phyloP scores from a whole-genome alignment of 2,113 vertebrate genomes.

The Budorcas taxicolor region DNA sequence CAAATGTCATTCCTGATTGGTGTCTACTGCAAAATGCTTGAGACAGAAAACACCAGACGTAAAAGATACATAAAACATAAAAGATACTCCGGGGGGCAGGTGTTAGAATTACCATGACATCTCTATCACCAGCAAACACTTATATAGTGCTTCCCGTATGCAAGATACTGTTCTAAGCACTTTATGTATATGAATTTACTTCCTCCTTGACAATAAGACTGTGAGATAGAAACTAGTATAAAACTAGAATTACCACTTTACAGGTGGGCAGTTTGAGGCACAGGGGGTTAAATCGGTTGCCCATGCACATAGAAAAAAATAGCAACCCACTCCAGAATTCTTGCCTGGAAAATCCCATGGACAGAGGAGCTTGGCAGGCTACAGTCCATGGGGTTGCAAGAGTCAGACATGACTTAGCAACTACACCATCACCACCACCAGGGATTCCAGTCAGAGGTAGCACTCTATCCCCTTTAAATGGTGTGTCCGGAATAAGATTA shows the following conservation, averaged over 20 bases:
- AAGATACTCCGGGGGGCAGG: background rate
- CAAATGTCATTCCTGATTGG: background rate
- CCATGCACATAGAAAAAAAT: background rate
- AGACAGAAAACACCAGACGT: background rate
- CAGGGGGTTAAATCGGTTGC: background rate
- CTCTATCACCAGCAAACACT: background rate
- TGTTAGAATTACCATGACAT: background rate
- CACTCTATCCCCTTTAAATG: background rate
- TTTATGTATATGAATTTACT: background rate
- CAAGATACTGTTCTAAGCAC: background rate
- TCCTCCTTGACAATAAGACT: background rate
- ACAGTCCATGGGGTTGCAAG: background rate
- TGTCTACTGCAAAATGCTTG: background rate
- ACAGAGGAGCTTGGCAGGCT: background rate
- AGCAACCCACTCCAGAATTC: background rate
- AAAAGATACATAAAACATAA: background rate
- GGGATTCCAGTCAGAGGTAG: background rate
- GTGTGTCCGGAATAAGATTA: background rate
- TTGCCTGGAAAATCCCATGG: background rate
- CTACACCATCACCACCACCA: background rate
- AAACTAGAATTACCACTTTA: background rate
- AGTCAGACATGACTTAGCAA: background rate
- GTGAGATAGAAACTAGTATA: background rate
- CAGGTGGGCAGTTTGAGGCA: background rate
- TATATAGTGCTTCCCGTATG: background rate